Percentiles rank a stretch among this genome's conserved stretches.
These are phyloP conservation scores for Oreortyx pictus DNA, from an alignment of 2,797 vertebrate genomes.

Conservation along the genomic window DNA sequence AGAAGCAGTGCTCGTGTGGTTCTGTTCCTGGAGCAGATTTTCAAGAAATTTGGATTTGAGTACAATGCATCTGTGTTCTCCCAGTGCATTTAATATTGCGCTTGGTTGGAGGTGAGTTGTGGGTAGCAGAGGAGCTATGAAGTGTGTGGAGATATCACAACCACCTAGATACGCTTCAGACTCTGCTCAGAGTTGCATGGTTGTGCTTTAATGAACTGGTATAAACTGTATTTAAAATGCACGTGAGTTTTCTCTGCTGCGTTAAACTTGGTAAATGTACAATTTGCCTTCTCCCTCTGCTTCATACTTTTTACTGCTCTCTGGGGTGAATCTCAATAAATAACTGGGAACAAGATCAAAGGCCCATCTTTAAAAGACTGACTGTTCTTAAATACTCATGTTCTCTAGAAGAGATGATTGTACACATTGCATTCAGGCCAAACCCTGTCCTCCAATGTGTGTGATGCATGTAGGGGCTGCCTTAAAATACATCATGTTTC, in stretches of 20 bases:
- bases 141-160: background rate
- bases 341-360: slow-evolving; percentile 72
- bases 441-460: background rate
- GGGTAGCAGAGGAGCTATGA: background rate
- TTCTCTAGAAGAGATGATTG: background rate
- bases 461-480: background rate
- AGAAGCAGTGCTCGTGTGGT: background rate
- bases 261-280: slow-evolving; percentile 8
- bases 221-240: background rate
- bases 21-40: background rate
- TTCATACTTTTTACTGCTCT: slow-evolving; percentile 52
- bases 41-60: background rate
- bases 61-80: background rate
- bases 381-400: background rate
- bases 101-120: background rate
- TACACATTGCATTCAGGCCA: background rate
- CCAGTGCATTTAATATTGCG: background rate
- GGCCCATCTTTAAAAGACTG: slow-evolving; percentile 11
- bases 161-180: background rate
- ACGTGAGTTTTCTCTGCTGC: background rate
- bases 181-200: background rate
- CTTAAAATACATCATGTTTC: background rate
- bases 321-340: slow-evolving; percentile 60
- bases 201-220: background rate
- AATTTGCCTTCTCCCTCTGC: slow-evolving; percentile 25